These are phyloP conservation scores for Ceratina calcarata DNA, from an alignment of 1,140 invertebrate genomes.

Conservation along the genomic window DNA sequence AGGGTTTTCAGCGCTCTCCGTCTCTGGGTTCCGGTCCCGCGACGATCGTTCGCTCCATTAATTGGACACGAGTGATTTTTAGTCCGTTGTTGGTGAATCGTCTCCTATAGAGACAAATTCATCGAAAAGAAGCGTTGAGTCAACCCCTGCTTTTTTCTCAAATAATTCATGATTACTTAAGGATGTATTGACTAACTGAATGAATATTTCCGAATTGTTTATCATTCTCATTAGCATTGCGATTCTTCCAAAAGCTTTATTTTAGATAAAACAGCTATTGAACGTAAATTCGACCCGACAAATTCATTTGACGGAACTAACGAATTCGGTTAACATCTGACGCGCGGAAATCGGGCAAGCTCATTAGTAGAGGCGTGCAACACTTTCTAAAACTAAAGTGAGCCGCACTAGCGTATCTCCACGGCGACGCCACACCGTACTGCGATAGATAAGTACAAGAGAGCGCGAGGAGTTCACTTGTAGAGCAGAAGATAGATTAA, in stretches of 20 bases:
- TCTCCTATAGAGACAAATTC: too few relatives aligned
- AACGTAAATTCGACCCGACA: too few relatives aligned
- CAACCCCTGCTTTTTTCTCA: too few relatives aligned
- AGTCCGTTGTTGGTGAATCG: background rate
- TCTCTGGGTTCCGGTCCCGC: constrained; percentile 9
- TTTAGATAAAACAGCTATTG: too few relatives aligned
- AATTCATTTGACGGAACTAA: too few relatives aligned
- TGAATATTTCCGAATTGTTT: too few relatives aligned
- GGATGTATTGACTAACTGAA: too few relatives aligned
- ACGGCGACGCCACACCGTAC: background rate
- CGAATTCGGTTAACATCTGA: background rate
- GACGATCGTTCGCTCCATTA: background rate
- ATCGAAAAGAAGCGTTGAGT: too few relatives aligned
- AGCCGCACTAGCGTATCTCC: constrained; percentile 41
- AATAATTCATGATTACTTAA: too few relatives aligned
- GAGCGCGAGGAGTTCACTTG: constrained; percentile 49
- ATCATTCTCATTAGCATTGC: too few relatives aligned
- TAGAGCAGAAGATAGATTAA: constrained; percentile 58
- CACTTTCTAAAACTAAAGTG: background rate
- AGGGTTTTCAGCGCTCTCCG: constrained; percentile 41
- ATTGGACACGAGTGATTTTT: constrained; percentile 20
- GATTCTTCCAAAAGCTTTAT: too few relatives aligned
- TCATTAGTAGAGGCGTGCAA: background rate
- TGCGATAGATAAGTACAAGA: constrained; percentile 36
- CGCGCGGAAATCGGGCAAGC: constrained; percentile 14